These are phyloP conservation scores for Adelosebastes latens DNA, from an alignment of 2,797 vertebrate species.

Conservation along the genomic window DNA sequence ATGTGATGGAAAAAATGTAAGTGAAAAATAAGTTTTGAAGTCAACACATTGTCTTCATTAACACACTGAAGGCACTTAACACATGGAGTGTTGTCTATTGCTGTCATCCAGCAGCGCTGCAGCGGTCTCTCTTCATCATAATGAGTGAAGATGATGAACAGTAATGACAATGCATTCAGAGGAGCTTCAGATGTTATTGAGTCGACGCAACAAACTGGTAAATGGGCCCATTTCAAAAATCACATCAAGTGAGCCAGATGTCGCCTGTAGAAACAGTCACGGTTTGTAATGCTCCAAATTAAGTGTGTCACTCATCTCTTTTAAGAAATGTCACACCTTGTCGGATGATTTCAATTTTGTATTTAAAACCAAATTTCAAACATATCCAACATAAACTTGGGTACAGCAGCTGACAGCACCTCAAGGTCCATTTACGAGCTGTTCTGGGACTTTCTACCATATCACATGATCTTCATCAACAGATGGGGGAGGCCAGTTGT, in stretches of 20 bases:
- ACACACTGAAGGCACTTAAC: neutral
- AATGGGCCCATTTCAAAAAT: constrained; percentile 22
- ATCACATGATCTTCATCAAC: neutral
- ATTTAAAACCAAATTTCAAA: neutral
- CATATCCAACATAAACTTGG: neutral
- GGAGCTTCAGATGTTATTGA: neutral
- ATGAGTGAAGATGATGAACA: constrained; percentile 34
- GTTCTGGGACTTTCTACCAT: neutral
- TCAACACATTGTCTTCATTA: constrained; percentile 16
- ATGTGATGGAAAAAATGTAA: neutral
- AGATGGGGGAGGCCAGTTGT: neutral
- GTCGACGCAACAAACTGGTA: constrained; percentile 25
- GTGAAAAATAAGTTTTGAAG: constrained; percentile 10
- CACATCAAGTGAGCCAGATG: constrained; percentile 32
- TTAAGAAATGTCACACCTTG: neutral
- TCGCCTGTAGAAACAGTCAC: neutral
- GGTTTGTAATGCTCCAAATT: neutral
- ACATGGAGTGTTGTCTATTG: neutral
- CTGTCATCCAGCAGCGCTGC: constrained; percentile 13
- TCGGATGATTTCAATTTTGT: neutral
- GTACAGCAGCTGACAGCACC: neutral
- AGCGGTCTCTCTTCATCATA: neutral
- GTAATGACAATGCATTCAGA: constrained; percentile 14
- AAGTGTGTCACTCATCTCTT: neutral
- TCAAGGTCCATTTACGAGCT: neutral